phyloP scores from a whole-genome alignment of 1,140 invertebrate genomes.

The Dendroctonus ponderosae region DNA sequence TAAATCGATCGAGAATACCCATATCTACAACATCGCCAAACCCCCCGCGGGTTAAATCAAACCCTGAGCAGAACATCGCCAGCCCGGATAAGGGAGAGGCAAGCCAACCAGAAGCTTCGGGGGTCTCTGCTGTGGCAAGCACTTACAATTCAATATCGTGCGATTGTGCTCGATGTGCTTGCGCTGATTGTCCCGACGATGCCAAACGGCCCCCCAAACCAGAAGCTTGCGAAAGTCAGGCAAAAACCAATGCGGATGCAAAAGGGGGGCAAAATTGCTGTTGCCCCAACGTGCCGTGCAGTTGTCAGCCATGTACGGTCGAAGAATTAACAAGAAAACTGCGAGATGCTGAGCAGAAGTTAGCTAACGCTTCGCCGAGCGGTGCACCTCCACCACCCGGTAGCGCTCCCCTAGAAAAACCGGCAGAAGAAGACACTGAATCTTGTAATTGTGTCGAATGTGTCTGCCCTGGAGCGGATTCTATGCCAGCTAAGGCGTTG shows the following conservation, averaged over 20 bases:
- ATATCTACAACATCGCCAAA: conserved; percentile 26
- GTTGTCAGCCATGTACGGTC: conserved; percentile 19
- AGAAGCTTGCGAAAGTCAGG: no score
- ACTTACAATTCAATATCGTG: conserved; percentile 26
- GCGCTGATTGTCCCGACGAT: conserved; percentile 24
- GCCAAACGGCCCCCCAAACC: not conserved
- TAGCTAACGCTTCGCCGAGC: not conserved
- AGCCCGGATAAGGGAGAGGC: not conserved
- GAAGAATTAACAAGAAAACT: conserved; percentile 20
- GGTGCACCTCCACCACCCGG: not conserved
- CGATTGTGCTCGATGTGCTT: conserved; percentile 28
- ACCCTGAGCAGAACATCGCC: not conserved
- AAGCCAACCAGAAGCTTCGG: not conserved
- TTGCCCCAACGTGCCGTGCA: conserved; percentile 14
- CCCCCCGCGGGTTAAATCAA: conserved; percentile 3
- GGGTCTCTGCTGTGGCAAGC: conserved; percentile 1
- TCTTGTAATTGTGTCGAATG: conserved; percentile 22
- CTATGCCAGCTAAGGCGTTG: not conserved
- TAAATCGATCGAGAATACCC: conserved; percentile 29
- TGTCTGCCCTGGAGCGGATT: conserved; percentile 14
- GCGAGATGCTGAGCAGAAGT: conserved; percentile 1
- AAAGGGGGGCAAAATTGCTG: conserved; percentile 18
- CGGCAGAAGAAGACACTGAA: conserved; percentile 1
- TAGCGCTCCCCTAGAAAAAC: not conserved
- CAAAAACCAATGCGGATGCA: not conserved